Conservation (phyloP, 2,113 vertebrate species). For the Mormyrus iriodes region DNA sequence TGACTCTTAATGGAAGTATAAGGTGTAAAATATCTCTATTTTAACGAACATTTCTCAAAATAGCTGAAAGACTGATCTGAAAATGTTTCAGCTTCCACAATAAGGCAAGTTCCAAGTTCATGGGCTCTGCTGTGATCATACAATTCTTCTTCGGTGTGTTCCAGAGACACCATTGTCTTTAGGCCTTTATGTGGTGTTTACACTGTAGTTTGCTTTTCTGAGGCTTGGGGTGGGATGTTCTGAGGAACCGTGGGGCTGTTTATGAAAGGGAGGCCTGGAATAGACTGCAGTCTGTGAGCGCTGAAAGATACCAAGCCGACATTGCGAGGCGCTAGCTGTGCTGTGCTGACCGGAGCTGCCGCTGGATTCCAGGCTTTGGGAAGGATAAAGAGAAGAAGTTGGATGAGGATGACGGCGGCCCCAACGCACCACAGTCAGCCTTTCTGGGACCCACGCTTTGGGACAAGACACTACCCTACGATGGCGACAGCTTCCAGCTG, state of each 20-base stretch:
- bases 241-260: not conserved
- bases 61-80: not conserved
- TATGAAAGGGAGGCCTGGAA: not conserved
- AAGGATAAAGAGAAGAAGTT: conserved; percentile 94
- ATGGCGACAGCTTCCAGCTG: conserved; percentile 93
- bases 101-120: not conserved
- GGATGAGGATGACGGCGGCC: conserved; percentile 74
- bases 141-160: not conserved
- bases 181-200: not conserved
- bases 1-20: not conserved
- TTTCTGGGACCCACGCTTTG: conserved; percentile 95
- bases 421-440: conserved; percentile 81
- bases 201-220: conserved; percentile 1
- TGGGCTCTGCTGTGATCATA: not conserved
- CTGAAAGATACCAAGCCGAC: not conserved
- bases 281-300: not conserved
- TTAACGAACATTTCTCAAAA: not conserved
- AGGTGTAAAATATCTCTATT: not conserved
- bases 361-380: conserved; percentile 66
- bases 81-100: not conserved
- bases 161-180: not conserved
- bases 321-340: not conserved
- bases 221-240: not conserved
- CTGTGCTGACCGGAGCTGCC: not conserved
- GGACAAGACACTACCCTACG: conserved; percentile 97